Conservation (phyloP, 2,888 invertebrate species). For the Nomada flava region DNA sequence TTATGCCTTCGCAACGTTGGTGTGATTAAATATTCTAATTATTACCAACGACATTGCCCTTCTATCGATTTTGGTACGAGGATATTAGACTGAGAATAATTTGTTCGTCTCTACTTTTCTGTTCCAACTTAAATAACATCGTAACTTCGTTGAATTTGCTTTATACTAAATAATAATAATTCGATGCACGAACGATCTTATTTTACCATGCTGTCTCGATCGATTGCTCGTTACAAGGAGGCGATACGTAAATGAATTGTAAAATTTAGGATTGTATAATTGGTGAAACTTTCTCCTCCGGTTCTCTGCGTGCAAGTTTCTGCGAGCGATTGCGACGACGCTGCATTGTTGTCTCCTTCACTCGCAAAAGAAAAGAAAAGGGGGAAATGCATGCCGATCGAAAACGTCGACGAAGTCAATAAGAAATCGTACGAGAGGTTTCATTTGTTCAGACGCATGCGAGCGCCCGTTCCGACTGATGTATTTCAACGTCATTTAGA, state of each 20-base stretch:
- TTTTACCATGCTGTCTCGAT: conserved; percentile 45
- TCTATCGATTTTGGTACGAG: no score
- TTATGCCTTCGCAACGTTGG: no score
- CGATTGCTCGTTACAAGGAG: conserved; percentile 46
- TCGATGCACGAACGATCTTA: conserved; percentile 54
- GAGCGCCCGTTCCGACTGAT: conserved; percentile 39
- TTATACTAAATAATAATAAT: conserved; percentile 54
- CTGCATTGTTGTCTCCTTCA: conserved; percentile 27
- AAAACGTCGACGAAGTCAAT: conserved; percentile 43
- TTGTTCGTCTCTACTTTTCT: background rate
- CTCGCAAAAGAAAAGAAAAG: background rate
- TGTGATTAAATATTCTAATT: no score
- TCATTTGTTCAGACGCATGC: conserved; percentile 15
- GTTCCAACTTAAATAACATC: background rate
- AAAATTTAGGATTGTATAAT: conserved; percentile 61
- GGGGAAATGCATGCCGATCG: conserved; percentile 8
- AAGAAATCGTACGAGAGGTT: conserved; percentile 38
- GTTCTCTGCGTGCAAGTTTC: conserved; percentile 41
- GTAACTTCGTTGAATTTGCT: conserved; percentile 34
- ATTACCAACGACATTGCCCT: background rate
- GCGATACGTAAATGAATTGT: conserved; percentile 64
- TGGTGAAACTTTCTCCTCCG: conserved; percentile 41
- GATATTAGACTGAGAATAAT: no score
- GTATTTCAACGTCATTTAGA: conserved; percentile 55
- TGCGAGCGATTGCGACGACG: conserved; percentile 25